Conservation (phyloP, 1,140 invertebrate genomes). For the Euwallacea fornicatus region DNA sequence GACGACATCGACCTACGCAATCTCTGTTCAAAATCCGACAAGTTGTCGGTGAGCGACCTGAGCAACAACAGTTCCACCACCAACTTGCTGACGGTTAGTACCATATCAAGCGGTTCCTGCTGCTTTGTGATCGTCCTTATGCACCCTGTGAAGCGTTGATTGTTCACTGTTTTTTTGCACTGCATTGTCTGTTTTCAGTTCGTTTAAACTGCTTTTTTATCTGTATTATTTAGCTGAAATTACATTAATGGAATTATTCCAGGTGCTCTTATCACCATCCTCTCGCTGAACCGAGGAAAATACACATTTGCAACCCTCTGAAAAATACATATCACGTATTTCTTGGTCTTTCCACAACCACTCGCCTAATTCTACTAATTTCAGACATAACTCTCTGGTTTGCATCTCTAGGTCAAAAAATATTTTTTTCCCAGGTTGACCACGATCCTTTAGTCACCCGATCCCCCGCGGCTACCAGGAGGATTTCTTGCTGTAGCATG, state of each 20-base stretch:
- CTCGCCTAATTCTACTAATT: too few relatives aligned
- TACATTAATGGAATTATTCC: too few relatives aligned
- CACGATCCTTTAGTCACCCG: constrained; percentile 63
- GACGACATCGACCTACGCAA: constrained; percentile 50
- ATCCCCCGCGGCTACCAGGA: constrained; percentile 73
- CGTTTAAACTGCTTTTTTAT: not conserved
- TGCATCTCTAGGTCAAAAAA: too few relatives aligned
- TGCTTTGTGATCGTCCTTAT: constrained; percentile 31
- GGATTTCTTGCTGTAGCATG: constrained; percentile 77
- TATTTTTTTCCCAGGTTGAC: constrained; percentile 43
- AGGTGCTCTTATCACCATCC: too few relatives aligned
- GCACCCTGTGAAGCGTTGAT: constrained; percentile 7
- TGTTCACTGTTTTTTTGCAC: constrained; percentile 14
- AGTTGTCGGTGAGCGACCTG: constrained; percentile 50
- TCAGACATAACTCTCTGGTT: too few relatives aligned
- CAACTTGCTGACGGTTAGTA: constrained; percentile 61
- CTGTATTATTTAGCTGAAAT: too few relatives aligned
- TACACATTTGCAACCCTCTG: too few relatives aligned
- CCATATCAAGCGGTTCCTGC: constrained; percentile 17
- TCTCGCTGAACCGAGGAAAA: too few relatives aligned
- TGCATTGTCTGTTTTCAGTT: constrained; percentile 5
- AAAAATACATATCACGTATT: too few relatives aligned
- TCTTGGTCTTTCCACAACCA: too few relatives aligned
- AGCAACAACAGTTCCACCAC: constrained; percentile 57
- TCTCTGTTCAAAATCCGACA: constrained; percentile 53